Conservation (phyloP, 2,113 vertebrate genomes). For the Propithecus coquereli region DNA sequence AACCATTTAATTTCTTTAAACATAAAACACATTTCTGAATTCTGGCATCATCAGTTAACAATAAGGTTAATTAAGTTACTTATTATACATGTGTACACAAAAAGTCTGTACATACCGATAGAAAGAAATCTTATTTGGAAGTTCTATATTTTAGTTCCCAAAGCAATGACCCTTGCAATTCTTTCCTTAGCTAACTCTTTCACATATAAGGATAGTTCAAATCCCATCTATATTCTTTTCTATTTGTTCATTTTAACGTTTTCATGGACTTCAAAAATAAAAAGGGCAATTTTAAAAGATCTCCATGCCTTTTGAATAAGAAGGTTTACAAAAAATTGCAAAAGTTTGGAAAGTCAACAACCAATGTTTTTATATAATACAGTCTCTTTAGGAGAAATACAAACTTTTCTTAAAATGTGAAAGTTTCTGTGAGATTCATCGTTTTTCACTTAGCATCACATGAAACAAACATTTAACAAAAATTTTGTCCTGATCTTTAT, state of each 20-base stretch:
- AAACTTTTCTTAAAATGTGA: conserved; percentile 16
- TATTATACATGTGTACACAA: neutral
- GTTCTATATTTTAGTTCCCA: conserved; percentile 1
- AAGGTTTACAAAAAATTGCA: conserved; percentile 3
- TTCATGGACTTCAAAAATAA: conserved; percentile 27
- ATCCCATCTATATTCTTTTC: conserved; percentile 1
- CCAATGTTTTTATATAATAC: conserved; percentile 2
- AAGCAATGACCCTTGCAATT: neutral
- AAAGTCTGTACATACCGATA: neutral
- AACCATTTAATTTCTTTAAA: conserved; percentile 53
- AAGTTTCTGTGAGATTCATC: conserved; percentile 26
- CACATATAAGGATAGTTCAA: neutral
- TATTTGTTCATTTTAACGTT: conserved; percentile 45
- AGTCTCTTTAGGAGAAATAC: neutral
- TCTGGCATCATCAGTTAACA: neutral
- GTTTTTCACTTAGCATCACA: neutral
- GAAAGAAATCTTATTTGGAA: conserved; percentile 37
- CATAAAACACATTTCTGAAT: conserved; percentile 25
- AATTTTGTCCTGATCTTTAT: neutral
- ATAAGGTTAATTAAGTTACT: neutral
- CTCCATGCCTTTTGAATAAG: conserved; percentile 5
- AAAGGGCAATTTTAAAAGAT: conserved; percentile 12
- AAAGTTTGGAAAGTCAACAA: conserved; percentile 31
- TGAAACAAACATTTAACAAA: conserved; percentile 23
- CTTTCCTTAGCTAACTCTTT: conserved; percentile 24